Percentiles rank a stretch among this genome's conserved stretches.
Evolutionary conservation across 2,113 vertebrate genomes (phyloP).

Genomic region (Natator depressus): DNA sequence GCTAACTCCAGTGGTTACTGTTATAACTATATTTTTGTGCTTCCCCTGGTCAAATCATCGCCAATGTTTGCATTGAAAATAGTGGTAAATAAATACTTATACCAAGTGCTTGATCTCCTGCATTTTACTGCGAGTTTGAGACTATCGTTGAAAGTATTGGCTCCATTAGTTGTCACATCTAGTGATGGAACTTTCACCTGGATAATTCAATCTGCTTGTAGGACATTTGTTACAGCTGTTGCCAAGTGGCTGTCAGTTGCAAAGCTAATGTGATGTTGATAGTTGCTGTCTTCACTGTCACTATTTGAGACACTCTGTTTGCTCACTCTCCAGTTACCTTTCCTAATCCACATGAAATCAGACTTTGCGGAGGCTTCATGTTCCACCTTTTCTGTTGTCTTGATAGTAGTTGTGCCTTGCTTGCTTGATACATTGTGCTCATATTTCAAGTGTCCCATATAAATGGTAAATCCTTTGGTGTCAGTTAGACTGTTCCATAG

Average conservation of each 20-base stretch:
- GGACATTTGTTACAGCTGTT: background rate
- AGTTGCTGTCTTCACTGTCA: background rate
- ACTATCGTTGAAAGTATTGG: background rate
- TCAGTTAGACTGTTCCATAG: background rate
- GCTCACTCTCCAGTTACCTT: background rate
- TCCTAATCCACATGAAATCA: constrained; percentile 24
- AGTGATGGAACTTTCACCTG: constrained; percentile 31
- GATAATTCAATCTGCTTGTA: background rate
- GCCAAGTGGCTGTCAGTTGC: constrained; percentile 7
- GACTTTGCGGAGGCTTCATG: background rate
- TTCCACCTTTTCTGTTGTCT: background rate
- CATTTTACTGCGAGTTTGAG: background rate
- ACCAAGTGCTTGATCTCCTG: background rate
- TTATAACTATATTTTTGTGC: background rate
- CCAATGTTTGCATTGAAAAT: background rate
- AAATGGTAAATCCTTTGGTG: background rate
- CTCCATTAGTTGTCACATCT: constrained; percentile 6
- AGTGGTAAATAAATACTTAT: background rate
- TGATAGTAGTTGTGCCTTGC: background rate
- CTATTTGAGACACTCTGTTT: background rate
- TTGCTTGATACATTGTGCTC: background rate
- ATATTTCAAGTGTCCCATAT: background rate
- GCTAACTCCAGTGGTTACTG: background rate
- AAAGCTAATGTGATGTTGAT: background rate
- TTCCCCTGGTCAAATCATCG: background rate